Evolutionary conservation across 2,888 invertebrate species (phyloP).

Genomic region (Aleiodes alternator): DNA sequence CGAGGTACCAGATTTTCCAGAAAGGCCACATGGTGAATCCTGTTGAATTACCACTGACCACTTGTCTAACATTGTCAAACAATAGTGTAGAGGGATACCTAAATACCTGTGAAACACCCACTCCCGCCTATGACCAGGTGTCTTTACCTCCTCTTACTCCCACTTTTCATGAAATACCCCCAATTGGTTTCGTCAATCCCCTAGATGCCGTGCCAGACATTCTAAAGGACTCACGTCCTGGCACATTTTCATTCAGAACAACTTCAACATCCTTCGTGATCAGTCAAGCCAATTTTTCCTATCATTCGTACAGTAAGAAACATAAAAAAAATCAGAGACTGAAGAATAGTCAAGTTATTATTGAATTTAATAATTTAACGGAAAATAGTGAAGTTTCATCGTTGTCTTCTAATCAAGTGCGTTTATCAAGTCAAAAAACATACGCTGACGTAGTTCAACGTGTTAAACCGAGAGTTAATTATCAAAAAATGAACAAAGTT

Average conservation of each 20-base stretch:
- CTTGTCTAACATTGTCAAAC: conserved; percentile 10
- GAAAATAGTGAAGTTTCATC: no score
- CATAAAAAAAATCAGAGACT: not conserved
- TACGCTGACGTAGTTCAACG: conserved; percentile 50
- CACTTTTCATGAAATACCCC: conserved; percentile 28
- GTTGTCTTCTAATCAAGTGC: not conserved
- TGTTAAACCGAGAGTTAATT: conserved; percentile 8
- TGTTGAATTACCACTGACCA: conserved; percentile 10
- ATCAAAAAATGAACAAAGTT: not conserved
- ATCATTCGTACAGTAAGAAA: not conserved
- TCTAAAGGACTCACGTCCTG: conserved; percentile 44
- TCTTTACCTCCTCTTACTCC: conserved; percentile 13
- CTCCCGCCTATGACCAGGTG: conserved; percentile 19
- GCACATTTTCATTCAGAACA: conserved; percentile 21
- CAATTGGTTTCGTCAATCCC: conserved; percentile 43
- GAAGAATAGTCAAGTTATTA: not conserved
- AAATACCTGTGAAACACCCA: no score
- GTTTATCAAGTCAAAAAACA: conserved; percentile 34
- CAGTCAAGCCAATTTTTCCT: conserved; percentile 7
- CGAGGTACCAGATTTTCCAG: conserved; percentile 31
- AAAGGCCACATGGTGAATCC: conserved; percentile 26
- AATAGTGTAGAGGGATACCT: no score
- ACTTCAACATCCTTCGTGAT: conserved; percentile 24
- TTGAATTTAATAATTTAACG: conserved; percentile 1
- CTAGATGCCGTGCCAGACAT: conserved; percentile 51